Evolutionary conservation across 1,140 invertebrate species (phyloP).

Genomic region (Aphis craccivora): DNA sequence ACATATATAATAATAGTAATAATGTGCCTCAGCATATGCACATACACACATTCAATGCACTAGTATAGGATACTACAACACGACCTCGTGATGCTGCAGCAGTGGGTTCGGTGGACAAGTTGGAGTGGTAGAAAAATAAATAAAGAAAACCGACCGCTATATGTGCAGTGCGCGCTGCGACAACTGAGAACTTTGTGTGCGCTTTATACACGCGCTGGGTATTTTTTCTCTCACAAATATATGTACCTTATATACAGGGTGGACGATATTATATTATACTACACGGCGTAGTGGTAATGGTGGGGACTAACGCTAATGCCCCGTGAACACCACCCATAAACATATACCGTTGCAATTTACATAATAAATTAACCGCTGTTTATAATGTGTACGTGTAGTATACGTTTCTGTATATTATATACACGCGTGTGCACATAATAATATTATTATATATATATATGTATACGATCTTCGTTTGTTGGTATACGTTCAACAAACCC

Average conservation of each 20-base stretch:
- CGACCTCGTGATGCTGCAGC: neutral
- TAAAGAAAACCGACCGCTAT: neutral
- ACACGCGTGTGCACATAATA: neutral
- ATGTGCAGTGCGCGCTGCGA: neutral
- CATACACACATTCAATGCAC: too few relatives aligned
- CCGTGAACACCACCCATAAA: neutral
- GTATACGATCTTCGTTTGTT: neutral
- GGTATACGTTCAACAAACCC: constrained; percentile 32
- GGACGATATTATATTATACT: neutral
- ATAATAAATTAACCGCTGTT: constrained; percentile 49
- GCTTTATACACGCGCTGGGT: neutral
- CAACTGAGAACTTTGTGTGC: constrained; percentile 33
- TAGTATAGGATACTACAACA: neutral
- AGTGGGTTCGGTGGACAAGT: neutral
- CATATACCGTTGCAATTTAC: constrained; percentile 16
- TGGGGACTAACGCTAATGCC: neutral
- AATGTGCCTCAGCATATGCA: neutral
- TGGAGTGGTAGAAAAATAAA: neutral
- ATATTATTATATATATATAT: neutral
- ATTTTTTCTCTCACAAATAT: neutral
- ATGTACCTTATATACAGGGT: neutral
- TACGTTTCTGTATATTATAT: neutral
- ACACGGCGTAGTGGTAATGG: neutral
- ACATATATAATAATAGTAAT: neutral
- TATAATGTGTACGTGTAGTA: neutral